A percentile compares a stretch with the other conserved stretches of the same genome.
Evolutionary conservation across 2,113 vertebrate genomes (phyloP).

Genomic region (Poeciliopsis prolifica): DNA sequence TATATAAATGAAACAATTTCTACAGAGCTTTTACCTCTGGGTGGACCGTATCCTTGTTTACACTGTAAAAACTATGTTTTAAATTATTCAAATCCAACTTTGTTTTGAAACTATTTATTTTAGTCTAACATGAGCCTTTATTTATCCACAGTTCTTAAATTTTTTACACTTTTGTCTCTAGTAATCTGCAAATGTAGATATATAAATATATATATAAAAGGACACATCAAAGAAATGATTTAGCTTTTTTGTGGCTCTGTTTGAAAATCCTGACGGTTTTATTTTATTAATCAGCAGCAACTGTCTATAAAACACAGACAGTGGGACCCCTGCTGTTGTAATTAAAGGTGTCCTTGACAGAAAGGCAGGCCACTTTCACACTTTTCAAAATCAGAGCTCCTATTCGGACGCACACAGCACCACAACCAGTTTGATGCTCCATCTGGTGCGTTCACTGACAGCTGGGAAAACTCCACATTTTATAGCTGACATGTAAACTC

Average conservation of each 20-base stretch:
- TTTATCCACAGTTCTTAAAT: not conserved
- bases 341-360: conserved; percentile 83
- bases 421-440: conserved; percentile 43
- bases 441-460: conserved; percentile 24
- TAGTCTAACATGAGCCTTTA: too few relatives aligned
- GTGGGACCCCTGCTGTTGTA: conserved; percentile 69
- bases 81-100: too few relatives aligned
- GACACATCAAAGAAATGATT: too few relatives aligned
- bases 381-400: conserved; percentile 47
- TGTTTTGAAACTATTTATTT: too few relatives aligned
- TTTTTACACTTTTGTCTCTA: not conserved
- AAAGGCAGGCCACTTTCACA: conserved; percentile 72
- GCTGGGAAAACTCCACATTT: not conserved
- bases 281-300: not conserved
- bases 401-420: conserved; percentile 28
- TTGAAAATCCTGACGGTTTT: not conserved
- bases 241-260: not conserved
- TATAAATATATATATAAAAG: not conserved
- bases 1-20: too few relatives aligned
- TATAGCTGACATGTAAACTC: not conserved
- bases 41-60: too few relatives aligned
- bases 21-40: too few relatives aligned
- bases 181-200: not conserved
- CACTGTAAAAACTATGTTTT: too few relatives aligned
- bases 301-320: conserved; percentile 7